Evolutionary conservation across 2,797 vertebrate species (phyloP), one percentile per base, ranked within the genome.

Genomic region (Tamandua tetradactyla): DNA sequence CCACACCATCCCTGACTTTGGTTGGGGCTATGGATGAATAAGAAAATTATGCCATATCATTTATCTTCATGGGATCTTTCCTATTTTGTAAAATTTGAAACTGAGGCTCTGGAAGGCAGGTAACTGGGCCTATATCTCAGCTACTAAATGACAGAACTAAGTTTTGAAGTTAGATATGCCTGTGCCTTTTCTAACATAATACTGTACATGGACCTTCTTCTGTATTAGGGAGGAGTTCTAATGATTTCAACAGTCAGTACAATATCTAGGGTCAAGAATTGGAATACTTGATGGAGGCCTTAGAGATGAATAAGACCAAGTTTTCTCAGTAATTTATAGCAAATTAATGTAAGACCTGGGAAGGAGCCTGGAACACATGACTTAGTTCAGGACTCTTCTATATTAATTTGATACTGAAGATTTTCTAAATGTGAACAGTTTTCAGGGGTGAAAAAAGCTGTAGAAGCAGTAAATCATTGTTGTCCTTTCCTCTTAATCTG

Each of bases 261-360:
- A 59, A 52, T 57, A 47, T 47, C 61, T 66, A 23, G 11, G 23
- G 9, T 87, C 35, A 84, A 30, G 18, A 76, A 30, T 66, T 32
- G 59, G 62, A 83, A 17, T 52, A 87, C 32, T 47, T 32, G 59
- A 49, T 12, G 32, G 52, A 89, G 37, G 32, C 44, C n/a, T 75
- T 80, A 57, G 12, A 83, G 27, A 75, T 12, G 18, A 84, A 69
- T 30, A 1, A 84, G n/a, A 76, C 93, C 25, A 87, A 17, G 3
- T 91, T 95, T 93, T 92, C 27, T 85, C 71, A 68, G 72, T 61
- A 62, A 82, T 91, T 79, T 88, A 52, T 17, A 75, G 84, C 6
- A 49, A 72, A 72, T 84, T 52, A 86, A 42, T 61, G 3, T 66
- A 82, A 86, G 44, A 49, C 49, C 55, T 25, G 52, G 14, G 14